Conservation (phyloP, 2,888 invertebrate genomes). For the Copidosoma aretas region DNA sequence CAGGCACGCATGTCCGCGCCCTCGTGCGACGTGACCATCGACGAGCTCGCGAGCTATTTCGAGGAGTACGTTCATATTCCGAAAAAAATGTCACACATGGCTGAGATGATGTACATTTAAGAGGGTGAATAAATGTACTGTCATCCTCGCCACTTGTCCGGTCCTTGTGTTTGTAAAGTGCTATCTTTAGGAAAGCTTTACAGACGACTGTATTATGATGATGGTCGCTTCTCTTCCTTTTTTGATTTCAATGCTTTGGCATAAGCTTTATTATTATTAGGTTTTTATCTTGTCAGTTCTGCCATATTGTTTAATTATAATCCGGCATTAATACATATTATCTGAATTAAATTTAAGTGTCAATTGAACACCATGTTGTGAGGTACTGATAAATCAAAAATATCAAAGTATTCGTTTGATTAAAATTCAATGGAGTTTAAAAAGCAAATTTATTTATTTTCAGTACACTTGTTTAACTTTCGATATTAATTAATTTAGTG, state of each 20-base stretch:
- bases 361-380: background rate
- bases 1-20: conserved; percentile 76
- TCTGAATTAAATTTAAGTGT: background rate
- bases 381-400: background rate
- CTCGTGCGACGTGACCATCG: conserved; percentile 87
- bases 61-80: conserved; percentile 96
- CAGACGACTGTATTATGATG: background rate
- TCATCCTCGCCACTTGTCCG: background rate
- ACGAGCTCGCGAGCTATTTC: conserved; percentile 94
- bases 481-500: conserved; percentile 13
- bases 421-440: conserved; percentile 1
- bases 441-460: conserved; percentile 6
- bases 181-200: conserved; percentile 16
- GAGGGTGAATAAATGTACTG: conserved; percentile 11
- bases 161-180: conserved; percentile 4
- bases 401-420: background rate
- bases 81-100: conserved; percentile 97
- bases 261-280: background rate
- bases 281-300: background rate
- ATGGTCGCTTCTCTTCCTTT: conserved; percentile 18
- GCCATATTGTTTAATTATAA: background rate
- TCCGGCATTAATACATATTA: background rate
- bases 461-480: background rate
- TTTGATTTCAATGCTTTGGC: conserved; percentile 32
- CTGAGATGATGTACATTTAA: conserved; percentile 98